Evolutionary conservation across 2,113 vertebrate genomes (phyloP), one percentile per base, ranked within the genome.

Genomic region (Oenanthe melanoleuca): DNA sequence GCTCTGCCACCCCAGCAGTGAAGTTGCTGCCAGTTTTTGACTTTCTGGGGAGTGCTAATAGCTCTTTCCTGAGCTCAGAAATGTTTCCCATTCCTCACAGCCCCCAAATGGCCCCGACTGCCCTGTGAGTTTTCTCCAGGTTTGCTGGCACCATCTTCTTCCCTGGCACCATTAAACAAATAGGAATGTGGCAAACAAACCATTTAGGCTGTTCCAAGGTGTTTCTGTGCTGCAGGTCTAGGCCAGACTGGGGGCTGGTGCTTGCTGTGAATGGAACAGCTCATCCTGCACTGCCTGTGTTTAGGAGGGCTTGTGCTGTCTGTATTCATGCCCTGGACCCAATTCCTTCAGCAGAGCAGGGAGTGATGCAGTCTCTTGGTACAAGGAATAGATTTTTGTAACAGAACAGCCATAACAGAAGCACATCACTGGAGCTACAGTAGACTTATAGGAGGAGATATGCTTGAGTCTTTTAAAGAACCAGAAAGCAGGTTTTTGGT

Each of bases 121-220:
- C 63, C 50, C 33, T 0, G 0, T 19, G 47, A 63, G 21, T 15
- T 60, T 5, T 80, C 40, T 80, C 1, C 0, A 52, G 50, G 12
- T 55, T 69, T 8, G 3, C 40, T 33, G 55, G 22, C 19, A 31
- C 21, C 20, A 7, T 33, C 59, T 67, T 28, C 14, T n/a, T 66
- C 31, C 47, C n/a, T 0, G 0, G 5, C 9, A 40, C 25, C 53
- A 14, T 12, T 82, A 81, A 45, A 65, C 20, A 59, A 18, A 44
- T 11, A 66, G 23, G 8, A n/a, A 12, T 2, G 20, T 59, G 44
- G 9, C 16, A 71, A 42, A 14, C 25, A 59, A 72, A 42, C 7
- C 28, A 12, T 17, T 18, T 37, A 2, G 8, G 20, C 34, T 25
- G 3, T 64, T 55, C 34, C 38, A n/a, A 57, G 49, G n/a, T 1